A percentile compares a stretch with the other conserved stretches of the same genome.
Conservation (phyloP, 2,797 vertebrate species). For the Carduelis carduelis region DNA sequence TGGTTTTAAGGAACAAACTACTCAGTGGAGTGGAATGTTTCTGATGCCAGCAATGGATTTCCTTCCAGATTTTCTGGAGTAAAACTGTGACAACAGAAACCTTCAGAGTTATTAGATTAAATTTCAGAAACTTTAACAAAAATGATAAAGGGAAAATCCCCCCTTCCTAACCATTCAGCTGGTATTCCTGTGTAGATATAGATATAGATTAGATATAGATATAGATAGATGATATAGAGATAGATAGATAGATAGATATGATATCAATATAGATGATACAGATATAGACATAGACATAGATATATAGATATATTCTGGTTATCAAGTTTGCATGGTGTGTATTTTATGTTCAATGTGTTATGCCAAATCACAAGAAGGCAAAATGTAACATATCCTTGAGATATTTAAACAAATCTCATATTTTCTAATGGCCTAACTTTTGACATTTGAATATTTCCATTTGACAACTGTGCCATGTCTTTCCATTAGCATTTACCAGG, state of each 20-base stretch:
- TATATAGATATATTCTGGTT: background rate
- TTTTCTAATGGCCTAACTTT: background rate
- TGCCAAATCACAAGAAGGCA: background rate
- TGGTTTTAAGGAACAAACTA: background rate
- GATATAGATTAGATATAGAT: background rate
- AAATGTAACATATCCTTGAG: background rate
- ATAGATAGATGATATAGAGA: background rate
- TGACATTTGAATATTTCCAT: background rate
- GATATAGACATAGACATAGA: background rate
- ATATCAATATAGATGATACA: background rate
- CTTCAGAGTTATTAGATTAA: background rate
- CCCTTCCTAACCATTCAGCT: background rate
- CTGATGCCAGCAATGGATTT: background rate
- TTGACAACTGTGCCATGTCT: background rate
- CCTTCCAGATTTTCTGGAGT: background rate
- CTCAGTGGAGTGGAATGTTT: background rate
- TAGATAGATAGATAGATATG: background rate
- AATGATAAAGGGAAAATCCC: background rate
- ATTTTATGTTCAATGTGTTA: background rate
- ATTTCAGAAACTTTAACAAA: background rate
- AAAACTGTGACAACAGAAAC: background rate
- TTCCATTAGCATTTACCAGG: background rate
- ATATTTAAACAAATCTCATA: background rate
- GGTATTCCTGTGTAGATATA: background rate
- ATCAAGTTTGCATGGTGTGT: rapidly evolving